Percentiles rank a stretch among this genome's conserved stretches.
Conservation (phyloP, 2,797 vertebrate genomes). For the Denticeps clupeoides region DNA sequence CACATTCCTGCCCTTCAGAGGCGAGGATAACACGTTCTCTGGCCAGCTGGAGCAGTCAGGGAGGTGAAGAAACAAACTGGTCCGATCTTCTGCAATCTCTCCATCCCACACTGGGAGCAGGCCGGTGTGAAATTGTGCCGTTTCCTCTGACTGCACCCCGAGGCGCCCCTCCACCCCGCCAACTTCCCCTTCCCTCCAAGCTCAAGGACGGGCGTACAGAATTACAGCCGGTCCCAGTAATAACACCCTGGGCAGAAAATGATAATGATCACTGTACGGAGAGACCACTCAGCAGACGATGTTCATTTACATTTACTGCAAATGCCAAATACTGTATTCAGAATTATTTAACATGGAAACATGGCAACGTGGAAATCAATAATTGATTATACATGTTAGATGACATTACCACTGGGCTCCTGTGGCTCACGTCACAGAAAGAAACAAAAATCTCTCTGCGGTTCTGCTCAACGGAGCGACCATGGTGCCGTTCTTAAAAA, state of each 20-base stretch:
- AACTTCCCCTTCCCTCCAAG: slow-evolving; percentile 1
- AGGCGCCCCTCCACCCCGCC: slow-evolving; percentile 4
- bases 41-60: slow-evolving; percentile 13
- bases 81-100: slow-evolving; percentile 9
- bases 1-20: neutral
- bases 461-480: neutral
- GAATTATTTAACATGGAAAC: neutral
- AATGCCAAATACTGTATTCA: slow-evolving; percentile 3
- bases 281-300: slow-evolving; percentile 19
- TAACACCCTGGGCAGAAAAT: neutral
- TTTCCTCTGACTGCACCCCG: slow-evolving; percentile 21
- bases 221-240: neutral
- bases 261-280: slow-evolving; percentile 18
- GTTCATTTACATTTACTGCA: too few relatives aligned
- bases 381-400: slow-evolving; percentile 7
- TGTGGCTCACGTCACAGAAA: neutral
- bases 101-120: slow-evolving; percentile 13
- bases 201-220: slow-evolving; percentile 9
- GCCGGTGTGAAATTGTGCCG: slow-evolving; percentile 29
- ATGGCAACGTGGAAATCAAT: slow-evolving; percentile 5
- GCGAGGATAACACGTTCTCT: slow-evolving; percentile 11
- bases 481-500: too few relatives aligned
- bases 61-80: slow-evolving; percentile 23
- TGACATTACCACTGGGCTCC: neutral
- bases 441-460: neutral